A percentile compares a stretch with the other conserved stretches of the same genome.
Conservation (phyloP, 2,888 invertebrate species). For the Scaptomyza parva region DNA sequence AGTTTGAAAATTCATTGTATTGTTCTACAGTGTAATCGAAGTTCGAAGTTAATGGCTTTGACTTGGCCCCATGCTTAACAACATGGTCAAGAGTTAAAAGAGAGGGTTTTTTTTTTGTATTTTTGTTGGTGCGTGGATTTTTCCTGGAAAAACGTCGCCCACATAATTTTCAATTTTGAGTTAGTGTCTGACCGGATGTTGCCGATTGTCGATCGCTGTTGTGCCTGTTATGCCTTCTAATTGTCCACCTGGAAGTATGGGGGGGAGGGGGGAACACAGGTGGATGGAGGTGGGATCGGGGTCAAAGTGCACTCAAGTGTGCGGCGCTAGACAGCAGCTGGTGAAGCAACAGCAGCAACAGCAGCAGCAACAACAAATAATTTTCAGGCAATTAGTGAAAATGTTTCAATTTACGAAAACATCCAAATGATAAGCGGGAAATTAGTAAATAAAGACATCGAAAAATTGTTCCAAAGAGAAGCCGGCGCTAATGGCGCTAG, state of each 20-base stretch:
- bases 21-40: constrained; percentile 61
- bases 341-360: constrained; percentile 6
- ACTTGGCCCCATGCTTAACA: constrained; percentile 59
- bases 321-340: constrained; percentile 57
- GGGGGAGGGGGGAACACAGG: neutral
- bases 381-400: constrained; percentile 80
- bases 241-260: constrained; percentile 27
- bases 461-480: constrained; percentile 54
- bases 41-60: constrained; percentile 67
- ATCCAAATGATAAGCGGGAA: constrained; percentile 79
- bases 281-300: constrained; percentile 25
- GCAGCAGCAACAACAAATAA: constrained; percentile 47
- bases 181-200: constrained; percentile 74
- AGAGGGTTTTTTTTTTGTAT: constrained; percentile 20
- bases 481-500: constrained; percentile 79
- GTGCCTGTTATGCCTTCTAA: constrained; percentile 47
- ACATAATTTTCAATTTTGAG: constrained; percentile 78
- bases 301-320: constrained; percentile 73
- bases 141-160: constrained; percentile 78
- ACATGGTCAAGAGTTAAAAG: constrained; percentile 66
- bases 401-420: constrained; percentile 81
- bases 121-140: constrained; percentile 61
- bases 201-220: constrained; percentile 56
- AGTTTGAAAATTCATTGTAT: neutral
- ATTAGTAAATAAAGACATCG: constrained; percentile 81